phyloP scores from a whole-genome alignment of 1,140 invertebrate species.

The Plutomurus gul region DNA sequence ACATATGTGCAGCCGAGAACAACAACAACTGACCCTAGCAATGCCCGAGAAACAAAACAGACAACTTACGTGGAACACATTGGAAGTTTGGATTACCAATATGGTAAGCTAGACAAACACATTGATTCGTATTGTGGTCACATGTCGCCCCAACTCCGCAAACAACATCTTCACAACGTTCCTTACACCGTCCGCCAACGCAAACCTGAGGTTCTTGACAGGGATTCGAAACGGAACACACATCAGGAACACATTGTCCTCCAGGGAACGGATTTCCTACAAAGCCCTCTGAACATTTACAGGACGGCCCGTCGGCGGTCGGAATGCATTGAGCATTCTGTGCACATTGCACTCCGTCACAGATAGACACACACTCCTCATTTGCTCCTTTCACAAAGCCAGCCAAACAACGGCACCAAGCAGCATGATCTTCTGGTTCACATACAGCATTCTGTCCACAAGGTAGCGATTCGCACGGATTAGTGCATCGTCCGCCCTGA shows the following conservation, averaged over 20 bases:
- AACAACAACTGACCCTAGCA: not conserved
- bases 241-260: constrained; percentile 75
- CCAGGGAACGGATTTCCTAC: constrained; percentile 89
- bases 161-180: constrained; percentile 79
- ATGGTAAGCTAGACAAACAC: constrained; percentile 83
- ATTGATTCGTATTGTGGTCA: constrained; percentile 76
- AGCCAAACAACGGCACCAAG: constrained; percentile 82
- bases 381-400: constrained; percentile 76
- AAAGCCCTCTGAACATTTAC: constrained; percentile 81
- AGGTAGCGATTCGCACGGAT: constrained; percentile 74
- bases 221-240: constrained; percentile 74
- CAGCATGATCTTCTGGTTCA: constrained; percentile 83
- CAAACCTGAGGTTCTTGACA: constrained; percentile 79
- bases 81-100: constrained; percentile 84
- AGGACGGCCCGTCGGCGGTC: constrained; percentile 81
- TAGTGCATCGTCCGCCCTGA: constrained; percentile 73
- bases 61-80: constrained; percentile 84
- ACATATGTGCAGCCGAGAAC: not conserved
- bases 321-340: constrained; percentile 83
- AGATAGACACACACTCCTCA: constrained; percentile 80
- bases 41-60: not conserved
- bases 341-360: constrained; percentile 78
- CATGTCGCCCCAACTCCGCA: constrained; percentile 83
- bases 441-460: constrained; percentile 85
- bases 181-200: constrained; percentile 80